A percentile compares a stretch with the other conserved stretches of the same genome.
These are phyloP conservation scores for Phylloscopus whistleri DNA, from an alignment of 2,113 vertebrate genomes.

Conservation along the genomic window DNA sequence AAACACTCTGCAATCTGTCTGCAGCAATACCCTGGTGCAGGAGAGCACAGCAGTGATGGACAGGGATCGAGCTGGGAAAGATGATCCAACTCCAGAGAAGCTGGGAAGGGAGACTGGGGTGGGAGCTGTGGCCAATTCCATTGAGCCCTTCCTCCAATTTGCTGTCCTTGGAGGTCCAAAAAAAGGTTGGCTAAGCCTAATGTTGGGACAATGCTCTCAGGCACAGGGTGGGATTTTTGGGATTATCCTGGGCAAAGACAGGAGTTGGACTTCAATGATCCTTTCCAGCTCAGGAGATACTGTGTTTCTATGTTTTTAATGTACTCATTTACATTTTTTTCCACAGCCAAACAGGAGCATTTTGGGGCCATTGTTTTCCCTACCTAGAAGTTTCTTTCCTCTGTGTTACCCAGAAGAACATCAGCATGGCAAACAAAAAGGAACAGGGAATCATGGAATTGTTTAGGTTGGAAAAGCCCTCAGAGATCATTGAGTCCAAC, in stretches of 20 bases:
- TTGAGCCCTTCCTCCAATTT: not conserved
- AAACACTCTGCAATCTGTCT: not conserved
- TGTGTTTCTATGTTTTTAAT: not conserved
- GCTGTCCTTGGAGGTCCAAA: not conserved
- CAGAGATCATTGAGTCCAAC: not conserved
- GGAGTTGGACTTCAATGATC: accelerated
- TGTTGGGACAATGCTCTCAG: not conserved
- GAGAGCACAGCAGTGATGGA: not conserved
- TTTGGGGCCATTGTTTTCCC: not conserved
- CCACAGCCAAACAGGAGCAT: not conserved
- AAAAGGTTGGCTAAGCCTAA: not conserved
- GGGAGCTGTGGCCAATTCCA: not conserved
- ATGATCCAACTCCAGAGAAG: not conserved
- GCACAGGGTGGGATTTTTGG: not conserved
- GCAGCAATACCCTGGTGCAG: conserved; percentile 1
- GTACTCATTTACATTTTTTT: not conserved
- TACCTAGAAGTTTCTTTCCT: not conserved
- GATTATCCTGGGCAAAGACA: not conserved
- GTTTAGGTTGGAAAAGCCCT: not conserved
- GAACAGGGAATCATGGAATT: not conserved
- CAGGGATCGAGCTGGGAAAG: not conserved
- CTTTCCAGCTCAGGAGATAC: not conserved
- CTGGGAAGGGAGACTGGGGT: not conserved
- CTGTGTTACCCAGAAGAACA: not conserved
- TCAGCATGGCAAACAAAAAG: not conserved